phyloP scores from a whole-genome alignment of 2,888 invertebrate species.

The Gerris lacustris region DNA sequence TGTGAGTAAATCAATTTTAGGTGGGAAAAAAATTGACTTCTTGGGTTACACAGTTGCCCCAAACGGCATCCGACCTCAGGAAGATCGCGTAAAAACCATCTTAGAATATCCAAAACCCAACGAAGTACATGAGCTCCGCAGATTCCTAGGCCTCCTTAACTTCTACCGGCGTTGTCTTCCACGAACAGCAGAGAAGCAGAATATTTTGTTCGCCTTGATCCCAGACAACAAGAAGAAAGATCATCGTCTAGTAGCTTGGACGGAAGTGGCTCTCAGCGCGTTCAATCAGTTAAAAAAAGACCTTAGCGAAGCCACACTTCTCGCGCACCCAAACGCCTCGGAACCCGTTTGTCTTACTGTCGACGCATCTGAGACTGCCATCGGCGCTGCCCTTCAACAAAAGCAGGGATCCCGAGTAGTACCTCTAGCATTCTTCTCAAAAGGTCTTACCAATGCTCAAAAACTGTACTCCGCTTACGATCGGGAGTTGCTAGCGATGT shows the following conservation, averaged over 20 bases:
- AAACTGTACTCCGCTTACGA: no score
- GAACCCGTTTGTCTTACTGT: background rate
- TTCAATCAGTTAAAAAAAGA: slow-evolving; percentile 31
- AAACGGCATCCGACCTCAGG: background rate
- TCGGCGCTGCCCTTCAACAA: no score
- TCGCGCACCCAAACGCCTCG: slow-evolving; percentile 32
- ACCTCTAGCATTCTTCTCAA: no score
- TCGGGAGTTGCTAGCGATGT: no score
- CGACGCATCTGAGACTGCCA: no score
- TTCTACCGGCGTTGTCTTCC: slow-evolving; percentile 35
- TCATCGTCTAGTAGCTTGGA: slow-evolving; percentile 27
- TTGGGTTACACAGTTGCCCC: background rate
- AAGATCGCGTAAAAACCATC: slow-evolving; percentile 27
- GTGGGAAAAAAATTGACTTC: background rate
- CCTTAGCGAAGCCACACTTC: slow-evolving; percentile 31
- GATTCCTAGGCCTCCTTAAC: slow-evolving; percentile 35
- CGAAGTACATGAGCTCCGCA: slow-evolving; percentile 31
- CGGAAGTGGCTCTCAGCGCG: slow-evolving; percentile 25
- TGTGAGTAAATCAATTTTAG: background rate
- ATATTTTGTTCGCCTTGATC: slow-evolving; percentile 12
- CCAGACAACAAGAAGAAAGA: slow-evolving; percentile 25
- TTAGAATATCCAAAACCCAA: slow-evolving; percentile 26
- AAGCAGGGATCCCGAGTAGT: no score
- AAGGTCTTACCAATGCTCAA: no score
- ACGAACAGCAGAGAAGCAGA: slow-evolving; percentile 31